These are phyloP conservation scores for Pollenia amentaria DNA, from an alignment of 2,888 invertebrate species.

Conservation along the genomic window DNA sequence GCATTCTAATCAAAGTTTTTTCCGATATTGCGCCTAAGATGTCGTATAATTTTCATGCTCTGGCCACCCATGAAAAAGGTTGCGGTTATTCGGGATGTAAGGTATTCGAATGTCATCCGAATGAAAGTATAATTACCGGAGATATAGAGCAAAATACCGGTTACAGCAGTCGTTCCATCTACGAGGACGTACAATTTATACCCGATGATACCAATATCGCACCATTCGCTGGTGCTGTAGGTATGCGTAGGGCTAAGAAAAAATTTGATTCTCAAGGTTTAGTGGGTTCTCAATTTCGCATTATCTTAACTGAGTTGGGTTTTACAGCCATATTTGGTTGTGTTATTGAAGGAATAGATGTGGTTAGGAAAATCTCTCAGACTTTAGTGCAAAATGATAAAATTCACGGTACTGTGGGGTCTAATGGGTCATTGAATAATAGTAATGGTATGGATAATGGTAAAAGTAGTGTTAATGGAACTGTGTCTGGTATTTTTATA, in stretches of 20 bases:
- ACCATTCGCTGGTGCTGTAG: conserved; percentile 91
- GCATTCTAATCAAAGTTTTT: conserved; percentile 91
- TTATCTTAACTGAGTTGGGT: conserved; percentile 92
- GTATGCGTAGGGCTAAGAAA: conserved; percentile 92
- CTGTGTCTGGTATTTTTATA: conserved; percentile 57
- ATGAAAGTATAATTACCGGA: conserved; percentile 92
- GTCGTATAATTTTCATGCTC: conserved; percentile 91
- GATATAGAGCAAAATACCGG: conserved; percentile 93
- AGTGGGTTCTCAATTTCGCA: conserved; percentile 94
- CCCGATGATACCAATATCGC: conserved; percentile 92
- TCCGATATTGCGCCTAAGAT: conserved; percentile 92
- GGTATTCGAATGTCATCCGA: conserved; percentile 93
- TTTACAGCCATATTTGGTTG: conserved; percentile 93
- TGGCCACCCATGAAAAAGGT: conserved; percentile 90
- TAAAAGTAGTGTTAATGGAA: not conserved
- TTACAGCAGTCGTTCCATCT: conserved; percentile 91
- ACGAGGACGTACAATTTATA: conserved; percentile 91
- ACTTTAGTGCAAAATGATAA: conserved; percentile 80
- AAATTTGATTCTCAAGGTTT: conserved; percentile 91
- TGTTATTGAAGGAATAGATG: conserved; percentile 91
- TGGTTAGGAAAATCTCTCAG: conserved; percentile 91
- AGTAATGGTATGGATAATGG: not conserved
- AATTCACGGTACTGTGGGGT: conserved; percentile 80
- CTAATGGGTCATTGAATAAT: conserved; percentile 86
- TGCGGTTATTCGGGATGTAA: conserved; percentile 92